phyloP scores from a whole-genome alignment of 2,888 invertebrate species.

The Orthosia gracilis region DNA sequence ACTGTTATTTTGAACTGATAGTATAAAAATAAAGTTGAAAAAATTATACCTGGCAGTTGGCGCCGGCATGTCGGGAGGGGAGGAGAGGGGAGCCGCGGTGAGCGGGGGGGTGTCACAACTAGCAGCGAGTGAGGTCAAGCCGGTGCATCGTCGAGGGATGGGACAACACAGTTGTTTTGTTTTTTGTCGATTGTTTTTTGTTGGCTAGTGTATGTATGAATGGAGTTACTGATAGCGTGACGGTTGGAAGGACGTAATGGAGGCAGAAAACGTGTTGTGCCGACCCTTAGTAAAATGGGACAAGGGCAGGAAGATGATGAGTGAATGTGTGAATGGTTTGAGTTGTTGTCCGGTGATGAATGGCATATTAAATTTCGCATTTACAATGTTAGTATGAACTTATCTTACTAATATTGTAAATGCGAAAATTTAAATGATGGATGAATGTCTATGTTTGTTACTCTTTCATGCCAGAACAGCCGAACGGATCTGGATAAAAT shows the following conservation, averaged over 20 bases:
- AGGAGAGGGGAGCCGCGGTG: constrained; percentile 58
- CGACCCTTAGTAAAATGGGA: no score
- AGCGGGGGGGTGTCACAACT: constrained; percentile 73
- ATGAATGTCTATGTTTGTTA: no score
- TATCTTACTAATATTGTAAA: no score
- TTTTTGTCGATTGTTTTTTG: constrained; percentile 39
- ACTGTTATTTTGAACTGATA: constrained; percentile 61
- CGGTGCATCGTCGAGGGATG: constrained; percentile 80
- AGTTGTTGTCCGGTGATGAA: background rate
- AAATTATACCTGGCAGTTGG: constrained; percentile 78
- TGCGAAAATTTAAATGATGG: no score
- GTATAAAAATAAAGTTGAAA: constrained; percentile 64
- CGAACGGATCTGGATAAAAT: no score
- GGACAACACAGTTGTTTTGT: constrained; percentile 45
- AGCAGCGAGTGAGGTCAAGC: constrained; percentile 81
- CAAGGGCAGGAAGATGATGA: no score
- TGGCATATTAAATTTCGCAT: no score
- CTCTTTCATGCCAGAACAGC: no score
- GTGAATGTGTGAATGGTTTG: background rate
- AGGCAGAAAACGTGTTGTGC: no score
- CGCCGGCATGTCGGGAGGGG: constrained; percentile 82
- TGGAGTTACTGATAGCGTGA: background rate
- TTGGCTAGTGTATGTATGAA: background rate
- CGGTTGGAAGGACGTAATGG: no score
- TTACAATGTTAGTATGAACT: no score